Evolutionary conservation across 2,113 vertebrate species (phyloP).

Genomic region (Lepus timidus): DNA sequence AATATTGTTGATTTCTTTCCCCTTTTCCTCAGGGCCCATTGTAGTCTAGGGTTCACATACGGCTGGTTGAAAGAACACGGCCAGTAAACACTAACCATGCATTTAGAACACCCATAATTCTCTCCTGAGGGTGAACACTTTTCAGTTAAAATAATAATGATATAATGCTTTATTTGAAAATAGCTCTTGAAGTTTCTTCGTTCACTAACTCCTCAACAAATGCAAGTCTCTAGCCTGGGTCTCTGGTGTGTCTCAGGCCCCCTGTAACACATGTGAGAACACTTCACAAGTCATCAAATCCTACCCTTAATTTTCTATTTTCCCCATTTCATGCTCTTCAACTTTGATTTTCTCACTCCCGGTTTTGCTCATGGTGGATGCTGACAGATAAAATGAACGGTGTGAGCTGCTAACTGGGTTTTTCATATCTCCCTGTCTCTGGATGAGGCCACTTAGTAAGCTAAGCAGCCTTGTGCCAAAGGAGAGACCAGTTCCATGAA

Average conservation of each 20-base stretch:
- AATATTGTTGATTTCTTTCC: not conserved
- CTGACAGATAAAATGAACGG: conserved; percentile 38
- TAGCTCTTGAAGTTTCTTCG: not conserved
- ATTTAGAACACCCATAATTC: not conserved
- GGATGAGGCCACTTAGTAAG: not conserved
- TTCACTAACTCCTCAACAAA: not conserved
- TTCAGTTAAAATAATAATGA: not conserved
- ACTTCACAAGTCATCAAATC: conserved; percentile 12
- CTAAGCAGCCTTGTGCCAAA: not conserved
- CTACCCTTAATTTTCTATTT: conserved; percentile 49
- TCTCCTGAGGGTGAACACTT: not conserved
- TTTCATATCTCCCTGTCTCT: not conserved
- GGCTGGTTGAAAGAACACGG: not conserved
- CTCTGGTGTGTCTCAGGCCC: too few species aligned
- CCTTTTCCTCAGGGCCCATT: not conserved
- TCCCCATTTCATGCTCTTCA: conserved; percentile 71
- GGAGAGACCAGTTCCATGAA: not conserved
- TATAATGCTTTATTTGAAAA: not conserved
- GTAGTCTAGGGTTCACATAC: not conserved
- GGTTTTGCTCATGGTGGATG: not conserved
- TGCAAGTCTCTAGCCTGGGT: rapidly evolving
- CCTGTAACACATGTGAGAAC: not conserved
- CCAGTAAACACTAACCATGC: not conserved
- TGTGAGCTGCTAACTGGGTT: rapidly evolving
- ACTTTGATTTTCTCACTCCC: conserved; percentile 56